Base-by-base conservation (phyloP, 2,113 vertebrate species). In the Orycteropus afer region DNA sequence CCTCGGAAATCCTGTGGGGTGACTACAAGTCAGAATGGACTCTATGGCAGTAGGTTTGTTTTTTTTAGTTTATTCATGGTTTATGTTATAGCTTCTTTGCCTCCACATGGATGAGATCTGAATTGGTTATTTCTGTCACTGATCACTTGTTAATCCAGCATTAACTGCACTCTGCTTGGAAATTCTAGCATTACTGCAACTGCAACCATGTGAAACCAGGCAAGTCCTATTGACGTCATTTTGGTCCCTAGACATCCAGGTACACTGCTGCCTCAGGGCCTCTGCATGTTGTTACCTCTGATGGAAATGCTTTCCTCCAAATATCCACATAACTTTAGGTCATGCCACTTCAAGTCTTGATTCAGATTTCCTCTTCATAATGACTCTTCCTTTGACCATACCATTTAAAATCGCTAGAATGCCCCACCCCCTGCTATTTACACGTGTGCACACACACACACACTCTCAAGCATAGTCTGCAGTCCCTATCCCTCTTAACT, bases 401-500 rank as follows among this genome's bases (percentile, higher is more conserved):
- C 2, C 61, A 32, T 78, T 80, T 45, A 90, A 61, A 93, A 29
- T 73, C 71, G 3, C 40, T 22, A 7, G 2, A 61, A 29, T 37
- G 73, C 7, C 14, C 5, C 9, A 1, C 1, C 23, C 20, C 32
- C n/a, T 37, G 20, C 27, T 10, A 49, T 6, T 11, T 5, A n/a
- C 34, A 15, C 65, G n/a, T 14, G 18, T 14, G 17, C 65, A 67
- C 34, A n/a, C 67, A 69, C 65, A 20, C 14, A 63, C 78, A 73
- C 22, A 73, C n/a, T 32, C 9, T 53, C 67, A 69, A 37, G 22
- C 67, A 69, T 40, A 20, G 37, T 42, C 37, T 23, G 37, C 69
- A 76, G 42, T 47, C 45, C 42, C 25, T 14, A 76, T 47, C 15
- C 42, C 73, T 18, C 73, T 32, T 47, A 49, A 76, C 13, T 47